phyloP scores from a whole-genome alignment of 2,113 vertebrate genomes.

The Etheostoma cragini region DNA sequence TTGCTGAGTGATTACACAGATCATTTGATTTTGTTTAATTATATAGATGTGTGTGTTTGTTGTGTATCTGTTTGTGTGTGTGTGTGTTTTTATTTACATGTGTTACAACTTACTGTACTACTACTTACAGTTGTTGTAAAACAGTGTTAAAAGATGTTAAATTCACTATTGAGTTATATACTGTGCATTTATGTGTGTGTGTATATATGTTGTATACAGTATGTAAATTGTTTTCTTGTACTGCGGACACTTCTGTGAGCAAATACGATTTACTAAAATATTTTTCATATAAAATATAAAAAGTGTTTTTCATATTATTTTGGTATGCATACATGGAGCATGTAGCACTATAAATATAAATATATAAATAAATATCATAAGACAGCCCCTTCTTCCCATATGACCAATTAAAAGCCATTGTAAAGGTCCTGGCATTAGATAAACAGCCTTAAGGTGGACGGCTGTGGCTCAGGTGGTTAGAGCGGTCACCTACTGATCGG shows the following conservation, averaged over 20 bases:
- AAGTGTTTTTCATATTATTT: neutral
- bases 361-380: neutral
- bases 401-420: neutral
- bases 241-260: neutral
- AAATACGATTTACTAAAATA: neutral
- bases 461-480: no score
- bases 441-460: neutral
- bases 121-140: neutral
- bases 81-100: neutral
- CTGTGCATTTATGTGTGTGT: no score
- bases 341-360: neutral
- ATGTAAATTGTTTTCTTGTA: neutral
- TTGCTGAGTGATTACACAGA: neutral
- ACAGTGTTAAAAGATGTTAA: neutral
- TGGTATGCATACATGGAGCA: no score
- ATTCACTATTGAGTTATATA: no score
- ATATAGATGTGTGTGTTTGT: neutral
- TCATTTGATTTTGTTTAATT: neutral
- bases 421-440: neutral
- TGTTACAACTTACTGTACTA: neutral
- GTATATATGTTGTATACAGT: no score
- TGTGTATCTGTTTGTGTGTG: neutral
- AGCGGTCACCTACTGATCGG: no score
- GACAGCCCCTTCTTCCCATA: neutral
- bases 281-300: neutral